phyloP scores from a whole-genome alignment of 1,140 invertebrate species.

The Bombus confusus region DNA sequence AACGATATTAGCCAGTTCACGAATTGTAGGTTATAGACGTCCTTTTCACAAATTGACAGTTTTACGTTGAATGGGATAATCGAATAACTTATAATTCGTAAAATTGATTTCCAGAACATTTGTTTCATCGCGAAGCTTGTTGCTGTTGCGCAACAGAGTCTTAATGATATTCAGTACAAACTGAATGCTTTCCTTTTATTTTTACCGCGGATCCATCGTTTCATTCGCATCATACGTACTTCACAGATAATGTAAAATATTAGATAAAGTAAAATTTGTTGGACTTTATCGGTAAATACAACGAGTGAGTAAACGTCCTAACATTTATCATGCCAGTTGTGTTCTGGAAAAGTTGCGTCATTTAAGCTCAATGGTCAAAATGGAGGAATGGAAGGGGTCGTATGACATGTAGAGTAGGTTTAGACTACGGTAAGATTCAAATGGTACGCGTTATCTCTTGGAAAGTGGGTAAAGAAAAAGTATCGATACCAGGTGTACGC shows the following conservation, averaged over 20 bases:
- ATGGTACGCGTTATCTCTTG: background rate
- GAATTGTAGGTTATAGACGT: background rate
- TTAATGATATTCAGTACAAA: too few relatives aligned
- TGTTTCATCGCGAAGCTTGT: too few relatives aligned
- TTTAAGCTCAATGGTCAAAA: background rate
- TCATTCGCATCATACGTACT: too few relatives aligned
- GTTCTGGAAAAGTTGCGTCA: background rate
- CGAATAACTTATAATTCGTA: background rate
- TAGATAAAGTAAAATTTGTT: too few relatives aligned
- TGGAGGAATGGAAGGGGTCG: background rate
- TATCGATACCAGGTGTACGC: conserved; percentile 24
- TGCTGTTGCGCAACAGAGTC: too few relatives aligned
- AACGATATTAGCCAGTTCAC: background rate
- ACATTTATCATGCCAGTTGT: background rate
- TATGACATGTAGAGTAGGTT: background rate
- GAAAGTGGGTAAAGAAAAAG: background rate
- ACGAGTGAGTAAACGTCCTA: background rate
- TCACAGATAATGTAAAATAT: too few relatives aligned
- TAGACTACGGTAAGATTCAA: background rate
- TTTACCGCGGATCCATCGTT: too few relatives aligned
- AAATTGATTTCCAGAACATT: background rate
- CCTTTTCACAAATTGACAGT: background rate
- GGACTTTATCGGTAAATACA: too few relatives aligned
- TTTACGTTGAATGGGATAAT: background rate
- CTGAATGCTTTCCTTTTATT: too few relatives aligned